Conservation (phyloP, 2,888 invertebrate genomes). For the Thelaira solivaga region DNA sequence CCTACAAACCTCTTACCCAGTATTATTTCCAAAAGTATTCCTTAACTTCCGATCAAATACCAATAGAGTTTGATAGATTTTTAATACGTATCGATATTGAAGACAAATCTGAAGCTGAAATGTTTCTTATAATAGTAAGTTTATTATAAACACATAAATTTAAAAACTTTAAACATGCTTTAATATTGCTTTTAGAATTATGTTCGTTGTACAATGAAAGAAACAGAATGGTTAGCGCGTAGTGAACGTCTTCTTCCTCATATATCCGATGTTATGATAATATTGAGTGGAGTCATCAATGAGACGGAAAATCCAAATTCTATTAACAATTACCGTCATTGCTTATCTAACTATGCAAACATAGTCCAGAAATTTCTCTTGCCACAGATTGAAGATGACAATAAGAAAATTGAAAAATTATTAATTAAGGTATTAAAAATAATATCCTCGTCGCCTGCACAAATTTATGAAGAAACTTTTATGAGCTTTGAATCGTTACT, state of each 20-base stretch:
- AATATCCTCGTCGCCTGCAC: slow-evolving; percentile 65
- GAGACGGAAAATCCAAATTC: slow-evolving; percentile 67
- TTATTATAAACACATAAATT: not conserved
- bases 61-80: slow-evolving; percentile 69
- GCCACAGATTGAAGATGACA: slow-evolving; percentile 65
- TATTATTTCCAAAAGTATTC: slow-evolving; percentile 73
- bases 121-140: slow-evolving; percentile 70
- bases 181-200: slow-evolving; percentile 66
- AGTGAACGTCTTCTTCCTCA: slow-evolving; percentile 68
- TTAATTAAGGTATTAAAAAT: slow-evolving; percentile 68
- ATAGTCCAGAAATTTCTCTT: slow-evolving; percentile 67
- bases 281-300: slow-evolving; percentile 67
- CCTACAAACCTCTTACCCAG: slow-evolving; percentile 68
- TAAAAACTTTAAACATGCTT: not conserved
- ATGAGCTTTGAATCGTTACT: slow-evolving; percentile 68
- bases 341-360: slow-evolving; percentile 69
- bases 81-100: slow-evolving; percentile 67
- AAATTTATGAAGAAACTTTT: slow-evolving; percentile 69
- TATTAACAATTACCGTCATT: slow-evolving; percentile 68
- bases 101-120: slow-evolving; percentile 67
- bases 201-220: slow-evolving; percentile 71
- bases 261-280: slow-evolving; percentile 69
- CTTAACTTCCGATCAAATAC: slow-evolving; percentile 63
- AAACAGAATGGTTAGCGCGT: slow-evolving; percentile 71
- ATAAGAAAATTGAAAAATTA: slow-evolving; percentile 66